Base-by-base conservation (phyloP, 2,888 invertebrate genomes). In the Cryptocephalus primarius region DNA sequence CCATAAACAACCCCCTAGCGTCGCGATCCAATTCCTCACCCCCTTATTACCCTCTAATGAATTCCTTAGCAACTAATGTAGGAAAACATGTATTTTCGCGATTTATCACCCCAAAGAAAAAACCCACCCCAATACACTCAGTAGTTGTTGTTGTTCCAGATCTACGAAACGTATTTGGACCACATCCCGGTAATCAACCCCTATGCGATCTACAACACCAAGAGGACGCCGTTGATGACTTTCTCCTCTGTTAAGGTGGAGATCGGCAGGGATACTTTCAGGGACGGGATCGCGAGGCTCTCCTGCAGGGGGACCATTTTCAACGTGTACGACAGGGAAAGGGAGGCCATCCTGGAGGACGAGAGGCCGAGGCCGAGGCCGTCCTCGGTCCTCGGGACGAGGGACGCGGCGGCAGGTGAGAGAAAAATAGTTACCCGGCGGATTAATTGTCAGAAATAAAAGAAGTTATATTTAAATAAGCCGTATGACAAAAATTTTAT, bases 361-460 rank as follows among this genome's bases (percentile, higher is more conserved):
- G 84, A 85, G 68, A 79, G 80, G 61, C 85, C 85, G 49, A 76
- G 82, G 68, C 79, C 85, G 57, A 77, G 82, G 68, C 79, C 84
- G 59, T 84, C 85, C 50, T 83, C 84, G 47, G 84, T 85, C 59
- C 71, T 85, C 58, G 83, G 83, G 58, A 83, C 83, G 50, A 75
- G 80, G 51, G 81, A 82, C 70, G 75, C 75, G 56, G 76, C 77
- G 54, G 60, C 66, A 65, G 76, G 77, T 77, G 65, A 42, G 42
- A 6, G 3, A 6, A 22, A 22, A 6, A 22, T 22, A 22, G 6
- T 22, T 22, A 22, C n/a, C n/a, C n/a, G n/a, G n/a, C n/a, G n/a
- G n/a, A n/a, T n/a, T n/a, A n/a, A n/a, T n/a, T n/a, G n/a, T n/a
- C n/a, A n/a, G n/a, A n/a, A n/a, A n/a, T n/a, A n/a, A n/a, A n/a